phyloP scores from a whole-genome alignment of 2,113 vertebrate genomes.

The Pygoscelis adeliae region DNA sequence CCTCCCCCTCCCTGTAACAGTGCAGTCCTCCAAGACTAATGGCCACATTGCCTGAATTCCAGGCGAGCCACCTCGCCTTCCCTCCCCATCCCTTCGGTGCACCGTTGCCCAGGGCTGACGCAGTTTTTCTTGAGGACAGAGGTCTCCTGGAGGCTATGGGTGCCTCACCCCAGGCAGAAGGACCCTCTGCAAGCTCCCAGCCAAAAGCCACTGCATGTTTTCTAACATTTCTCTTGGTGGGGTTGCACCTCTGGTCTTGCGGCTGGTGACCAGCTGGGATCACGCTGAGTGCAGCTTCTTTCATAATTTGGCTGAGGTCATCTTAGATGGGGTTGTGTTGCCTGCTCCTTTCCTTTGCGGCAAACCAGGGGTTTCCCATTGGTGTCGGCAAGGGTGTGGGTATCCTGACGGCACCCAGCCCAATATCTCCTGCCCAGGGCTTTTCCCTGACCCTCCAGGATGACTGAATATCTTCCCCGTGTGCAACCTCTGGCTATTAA shows the following conservation, averaged over 20 bases:
- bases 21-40: background rate
- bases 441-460: background rate
- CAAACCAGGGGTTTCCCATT: background rate
- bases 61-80: background rate
- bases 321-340: background rate
- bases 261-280: background rate
- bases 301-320: background rate
- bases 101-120: background rate
- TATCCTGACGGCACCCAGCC: background rate
- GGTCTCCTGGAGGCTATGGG: background rate
- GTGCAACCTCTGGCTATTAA: background rate
- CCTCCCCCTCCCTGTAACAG: background rate
- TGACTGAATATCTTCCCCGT: background rate
- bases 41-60: background rate
- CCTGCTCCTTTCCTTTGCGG: background rate
- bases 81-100: background rate
- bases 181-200: background rate
- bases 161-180: rapidly evolving
- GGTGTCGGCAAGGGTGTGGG: rapidly evolving
- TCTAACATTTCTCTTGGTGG: background rate
- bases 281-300: background rate
- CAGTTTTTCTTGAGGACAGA: background rate
- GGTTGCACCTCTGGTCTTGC: background rate
- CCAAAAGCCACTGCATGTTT: background rate
- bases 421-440: background rate